These are phyloP conservation scores for Eptesicus fuscus DNA, from an alignment of 2,113 vertebrate genomes.

Conservation along the genomic window DNA sequence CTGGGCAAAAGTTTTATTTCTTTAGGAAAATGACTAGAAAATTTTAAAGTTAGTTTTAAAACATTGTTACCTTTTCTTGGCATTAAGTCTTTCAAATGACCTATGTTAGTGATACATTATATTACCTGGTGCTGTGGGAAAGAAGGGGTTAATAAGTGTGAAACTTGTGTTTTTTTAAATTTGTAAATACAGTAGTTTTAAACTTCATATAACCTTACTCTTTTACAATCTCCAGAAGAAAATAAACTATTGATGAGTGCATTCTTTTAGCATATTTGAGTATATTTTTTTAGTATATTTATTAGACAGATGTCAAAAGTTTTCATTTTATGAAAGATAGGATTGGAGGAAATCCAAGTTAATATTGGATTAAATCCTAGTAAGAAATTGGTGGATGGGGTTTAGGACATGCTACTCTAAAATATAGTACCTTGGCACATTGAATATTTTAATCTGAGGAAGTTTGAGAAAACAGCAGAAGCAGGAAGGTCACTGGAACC, in stretches of 20 bases:
- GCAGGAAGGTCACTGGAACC: no score
- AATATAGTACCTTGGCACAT: no score
- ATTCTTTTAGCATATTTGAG: neutral
- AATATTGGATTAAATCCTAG: neutral
- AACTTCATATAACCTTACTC: neutral
- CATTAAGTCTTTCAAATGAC: neutral
- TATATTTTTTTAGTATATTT: neutral
- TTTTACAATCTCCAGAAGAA: slow-evolving; percentile 3
- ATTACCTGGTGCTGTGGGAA: neutral
- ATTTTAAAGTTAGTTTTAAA: slow-evolving; percentile 41
- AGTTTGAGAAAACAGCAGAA: no score
- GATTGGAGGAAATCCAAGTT: neutral
- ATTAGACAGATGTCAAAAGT: slow-evolving; percentile 10
- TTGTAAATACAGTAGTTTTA: neutral
- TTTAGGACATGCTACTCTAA: no score
- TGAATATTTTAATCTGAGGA: no score
- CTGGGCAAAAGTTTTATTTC: neutral
- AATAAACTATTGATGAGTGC: neutral
- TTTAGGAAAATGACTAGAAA: neutral
- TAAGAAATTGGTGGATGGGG: neutral
- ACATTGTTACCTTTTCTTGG: neutral
- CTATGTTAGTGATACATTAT: neutral
- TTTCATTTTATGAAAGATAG: slow-evolving; percentile 26
- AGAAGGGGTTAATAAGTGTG: neutral
- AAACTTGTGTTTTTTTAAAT: neutral